Evolutionary conservation across 2,888 invertebrate species (phyloP), one percentile per base, ranked within the genome.

Genomic region (Dromius quadrimaculatus): DNA sequence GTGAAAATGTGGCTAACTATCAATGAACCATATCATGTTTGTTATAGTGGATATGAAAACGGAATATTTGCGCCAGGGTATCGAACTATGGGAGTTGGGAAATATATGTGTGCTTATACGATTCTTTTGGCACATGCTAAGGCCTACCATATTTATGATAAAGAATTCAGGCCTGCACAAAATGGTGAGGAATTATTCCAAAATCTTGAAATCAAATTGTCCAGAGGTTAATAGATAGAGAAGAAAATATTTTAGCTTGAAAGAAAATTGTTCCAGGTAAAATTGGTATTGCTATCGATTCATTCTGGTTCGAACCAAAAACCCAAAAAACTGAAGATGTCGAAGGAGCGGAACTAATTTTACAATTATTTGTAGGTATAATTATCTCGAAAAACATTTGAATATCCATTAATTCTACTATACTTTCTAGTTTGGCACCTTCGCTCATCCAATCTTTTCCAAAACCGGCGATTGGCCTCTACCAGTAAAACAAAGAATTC

Each of bases 401-500:
- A 20, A 22, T 1, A 20, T 34, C 15, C 62, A 41, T n/a, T n/a
- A 63, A 17, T 28, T 32, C 23, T 13, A 50, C 22, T 20, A 20
- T 15, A 11, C 2, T 41, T 41, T 59, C 11, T 50, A 50, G 36
- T 82, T 45, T 62, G 89, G 89, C 23, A 89, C 90, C 89, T 89
- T 88, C 76, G 86, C 87, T 0, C 84, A 91, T 78, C 90, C 91
- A 1, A 88, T 91, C 36, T 87, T 88, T 78, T 85, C 87, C 0
- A 79, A 81, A 64, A 76, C 79, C 0, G 90, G 90, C 1, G 88
- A 90, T 79, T 91, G 90, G 78, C 91, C 91, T 0, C 78, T 83
- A 23, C 75, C 88, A 0, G 90, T 91, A 89, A 85, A 87, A 50
- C 79, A 83, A 28, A 81, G 84, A 1, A 84, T 91, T 13, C 84